Percentiles rank a stretch among this genome's conserved stretches.
These are phyloP conservation scores for Nesidiocoris tenuis DNA, from an alignment of 2,888 invertebrate species.

Conservation along the genomic window DNA sequence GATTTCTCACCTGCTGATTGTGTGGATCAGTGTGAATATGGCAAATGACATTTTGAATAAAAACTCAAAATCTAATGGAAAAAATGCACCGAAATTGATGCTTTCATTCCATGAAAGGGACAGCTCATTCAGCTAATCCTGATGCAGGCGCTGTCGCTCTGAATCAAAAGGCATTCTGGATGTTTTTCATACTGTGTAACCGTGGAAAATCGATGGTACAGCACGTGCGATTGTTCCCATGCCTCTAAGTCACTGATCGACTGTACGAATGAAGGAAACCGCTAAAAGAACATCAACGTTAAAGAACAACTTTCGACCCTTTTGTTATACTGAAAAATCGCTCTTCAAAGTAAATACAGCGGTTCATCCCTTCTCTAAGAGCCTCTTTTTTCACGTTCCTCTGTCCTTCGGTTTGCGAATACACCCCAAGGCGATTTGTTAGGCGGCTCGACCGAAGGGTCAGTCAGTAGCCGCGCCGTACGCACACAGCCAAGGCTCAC, in stretches of 20 bases:
- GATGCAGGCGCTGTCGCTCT: too few relatives aligned
- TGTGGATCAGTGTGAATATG: too few relatives aligned
- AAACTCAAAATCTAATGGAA: too few relatives aligned
- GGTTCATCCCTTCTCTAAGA: conserved; percentile 1
- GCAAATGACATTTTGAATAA: too few relatives aligned
- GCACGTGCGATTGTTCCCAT: not conserved
- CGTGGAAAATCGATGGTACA: too few relatives aligned
- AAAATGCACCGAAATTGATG: too few relatives aligned
- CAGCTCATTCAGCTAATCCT: too few relatives aligned
- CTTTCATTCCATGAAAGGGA: too few relatives aligned
- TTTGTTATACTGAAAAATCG: conserved; percentile 41
- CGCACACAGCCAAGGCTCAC: not conserved
- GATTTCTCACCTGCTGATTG: too few relatives aligned
- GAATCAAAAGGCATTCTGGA: too few relatives aligned
- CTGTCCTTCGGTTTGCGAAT: not conserved
- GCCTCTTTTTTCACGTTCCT: not conserved
- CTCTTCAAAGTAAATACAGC: conserved; percentile 41
- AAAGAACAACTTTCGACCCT: conserved; percentile 7
- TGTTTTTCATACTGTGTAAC: too few relatives aligned
- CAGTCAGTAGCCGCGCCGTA: not conserved
- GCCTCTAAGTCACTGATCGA: not conserved
- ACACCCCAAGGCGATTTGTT: not conserved
- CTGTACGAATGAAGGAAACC: not conserved
- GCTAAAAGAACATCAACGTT: not conserved
- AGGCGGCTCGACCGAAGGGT: not conserved